phyloP scores from a whole-genome alignment of 2,888 invertebrate species.

The Icerya purchasi region DNA sequence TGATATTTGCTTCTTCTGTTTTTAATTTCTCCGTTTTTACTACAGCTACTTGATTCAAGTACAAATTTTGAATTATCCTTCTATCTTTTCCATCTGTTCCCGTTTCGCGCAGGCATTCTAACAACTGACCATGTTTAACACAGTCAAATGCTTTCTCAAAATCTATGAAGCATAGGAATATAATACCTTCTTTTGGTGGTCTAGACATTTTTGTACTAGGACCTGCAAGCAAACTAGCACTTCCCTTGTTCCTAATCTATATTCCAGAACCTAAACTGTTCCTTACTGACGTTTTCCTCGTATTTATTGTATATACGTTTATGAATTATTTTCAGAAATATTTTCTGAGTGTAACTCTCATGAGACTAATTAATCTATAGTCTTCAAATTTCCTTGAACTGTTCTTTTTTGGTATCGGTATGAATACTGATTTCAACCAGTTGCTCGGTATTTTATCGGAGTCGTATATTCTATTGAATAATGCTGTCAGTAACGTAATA shows the following conservation, averaged over 20 bases:
- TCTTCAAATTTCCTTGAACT: not conserved
- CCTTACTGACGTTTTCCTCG: not conserved
- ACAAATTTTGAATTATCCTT: not conserved
- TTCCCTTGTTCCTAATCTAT: no score
- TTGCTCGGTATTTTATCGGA: not conserved
- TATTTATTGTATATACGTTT: not conserved
- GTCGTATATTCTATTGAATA: not conserved
- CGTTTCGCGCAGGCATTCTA: not conserved
- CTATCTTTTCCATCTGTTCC: not conserved
- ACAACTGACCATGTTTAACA: not conserved
- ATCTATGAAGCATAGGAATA: not conserved
- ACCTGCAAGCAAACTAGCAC: not conserved
- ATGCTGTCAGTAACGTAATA: not conserved
- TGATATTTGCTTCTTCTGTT: not conserved
- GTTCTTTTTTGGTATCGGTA: not conserved
- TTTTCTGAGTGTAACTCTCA: not conserved
- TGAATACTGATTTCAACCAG: not conserved
- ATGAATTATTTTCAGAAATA: not conserved
- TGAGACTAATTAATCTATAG: not conserved
- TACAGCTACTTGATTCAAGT: not conserved
- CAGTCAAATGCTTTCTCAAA: not conserved
- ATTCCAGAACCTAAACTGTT: no score
- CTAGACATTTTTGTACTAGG: not conserved
- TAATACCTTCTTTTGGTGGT: not conserved
- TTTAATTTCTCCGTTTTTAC: not conserved